Percentiles rank a stretch among this genome's conserved stretches.
These are phyloP conservation scores for Drosophila ustulata DNA, from an alignment of 2,888 invertebrate species.

Conservation along the genomic window DNA sequence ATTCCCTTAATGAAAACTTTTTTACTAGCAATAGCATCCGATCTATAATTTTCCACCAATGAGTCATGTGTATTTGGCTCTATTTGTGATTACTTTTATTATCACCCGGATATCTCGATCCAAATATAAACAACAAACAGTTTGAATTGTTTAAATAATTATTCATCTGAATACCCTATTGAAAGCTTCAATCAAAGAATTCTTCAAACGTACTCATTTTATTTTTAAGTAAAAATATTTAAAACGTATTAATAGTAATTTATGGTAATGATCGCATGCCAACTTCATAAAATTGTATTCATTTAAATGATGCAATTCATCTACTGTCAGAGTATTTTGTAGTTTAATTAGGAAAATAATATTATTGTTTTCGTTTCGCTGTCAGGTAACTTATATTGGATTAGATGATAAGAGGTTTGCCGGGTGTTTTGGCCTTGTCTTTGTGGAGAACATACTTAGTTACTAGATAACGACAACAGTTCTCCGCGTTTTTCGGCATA, in stretches of 20 bases:
- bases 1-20: too few relatives aligned
- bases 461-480: slow-evolving; percentile 30
- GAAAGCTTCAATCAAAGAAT: too few relatives aligned
- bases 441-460: slow-evolving; percentile 4
- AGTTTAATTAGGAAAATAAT: neutral
- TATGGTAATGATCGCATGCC: too few relatives aligned
- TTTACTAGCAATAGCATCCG: neutral
- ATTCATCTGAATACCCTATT: neutral
- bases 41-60: neutral
- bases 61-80: slow-evolving; percentile 9
- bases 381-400: slow-evolving; percentile 21
- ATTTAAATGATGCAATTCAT: too few relatives aligned
- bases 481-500: neutral
- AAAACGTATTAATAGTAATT: too few relatives aligned
- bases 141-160: slow-evolving; percentile 20
- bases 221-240: too few relatives aligned
- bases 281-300: too few relatives aligned
- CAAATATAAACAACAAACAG: slow-evolving; percentile 14
- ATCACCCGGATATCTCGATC: slow-evolving; percentile 14
- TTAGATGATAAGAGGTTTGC: slow-evolving; percentile 27
- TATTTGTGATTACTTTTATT: neutral
- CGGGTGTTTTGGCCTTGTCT: slow-evolving; percentile 4
- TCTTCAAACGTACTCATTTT: neutral
- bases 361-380: neutral
- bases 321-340: too few relatives aligned